Conservation (phyloP, 1,140 invertebrate genomes). For the Temnothorax nylanderi region DNA sequence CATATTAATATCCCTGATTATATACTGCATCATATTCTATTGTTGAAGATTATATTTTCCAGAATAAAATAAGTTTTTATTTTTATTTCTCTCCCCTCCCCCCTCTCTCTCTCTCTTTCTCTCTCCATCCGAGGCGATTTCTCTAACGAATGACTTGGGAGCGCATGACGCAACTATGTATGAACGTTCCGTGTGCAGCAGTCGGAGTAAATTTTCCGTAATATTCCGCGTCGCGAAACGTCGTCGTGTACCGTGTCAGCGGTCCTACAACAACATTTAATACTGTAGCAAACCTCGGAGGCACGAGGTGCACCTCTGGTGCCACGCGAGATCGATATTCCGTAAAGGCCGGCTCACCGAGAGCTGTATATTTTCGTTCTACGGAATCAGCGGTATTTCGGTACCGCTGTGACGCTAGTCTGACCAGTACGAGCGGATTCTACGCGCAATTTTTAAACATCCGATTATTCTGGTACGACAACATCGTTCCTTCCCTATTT, state of each 20-base stretch:
- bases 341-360: constrained; percentile 56
- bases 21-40: neutral
- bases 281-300: constrained; percentile 40
- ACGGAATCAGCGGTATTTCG: constrained; percentile 64
- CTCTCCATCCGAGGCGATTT: neutral
- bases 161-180: constrained; percentile 10
- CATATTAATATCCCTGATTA: constrained; percentile 2
- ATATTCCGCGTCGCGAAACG: constrained; percentile 49
- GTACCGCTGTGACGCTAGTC: neutral
- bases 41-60: neutral
- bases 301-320: constrained; percentile 19
- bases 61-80: constrained; percentile 23
- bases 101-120: neutral
- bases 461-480: constrained; percentile 17
- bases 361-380: constrained; percentile 63
- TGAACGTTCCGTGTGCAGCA: neutral
- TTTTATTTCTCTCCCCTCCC: neutral
- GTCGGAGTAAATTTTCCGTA: constrained; percentile 58
- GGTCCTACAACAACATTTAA: constrained; percentile 60
- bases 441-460: constrained; percentile 43
- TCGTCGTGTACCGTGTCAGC: constrained; percentile 42
- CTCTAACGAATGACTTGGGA: constrained; percentile 29
- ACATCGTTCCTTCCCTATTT: neutral
- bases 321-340: constrained; percentile 65
- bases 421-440: neutral